phyloP scores from a whole-genome alignment of 2,888 invertebrate genomes.

The Andrena chrysosceles region DNA sequence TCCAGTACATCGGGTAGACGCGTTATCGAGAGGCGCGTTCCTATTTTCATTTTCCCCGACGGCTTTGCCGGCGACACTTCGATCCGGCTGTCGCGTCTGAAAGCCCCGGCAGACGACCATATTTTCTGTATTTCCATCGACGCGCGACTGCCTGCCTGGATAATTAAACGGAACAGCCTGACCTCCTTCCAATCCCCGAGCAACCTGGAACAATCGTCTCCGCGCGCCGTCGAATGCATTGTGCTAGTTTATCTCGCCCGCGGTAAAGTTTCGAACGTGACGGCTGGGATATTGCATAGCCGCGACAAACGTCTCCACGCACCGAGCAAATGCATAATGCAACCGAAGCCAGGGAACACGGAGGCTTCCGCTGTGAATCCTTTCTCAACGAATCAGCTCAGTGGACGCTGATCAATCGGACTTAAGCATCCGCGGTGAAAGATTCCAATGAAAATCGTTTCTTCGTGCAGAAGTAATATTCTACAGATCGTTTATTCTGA shows the following conservation, averaged over 20 bases:
- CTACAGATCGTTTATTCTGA: no score
- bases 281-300: slow-evolving; percentile 22
- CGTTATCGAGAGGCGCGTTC: slow-evolving; percentile 9
- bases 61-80: slow-evolving; percentile 31
- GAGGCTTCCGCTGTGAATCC: neutral
- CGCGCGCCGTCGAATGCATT: slow-evolving; percentile 40
- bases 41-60: slow-evolving; percentile 40
- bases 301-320: slow-evolving; percentile 24
- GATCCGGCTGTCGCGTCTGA: slow-evolving; percentile 43
- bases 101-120: slow-evolving; percentile 17
- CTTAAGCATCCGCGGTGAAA: no score
- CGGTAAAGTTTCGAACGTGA: slow-evolving; percentile 38
- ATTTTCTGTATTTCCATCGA: slow-evolving; percentile 54
- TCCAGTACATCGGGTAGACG: slow-evolving; percentile 33
- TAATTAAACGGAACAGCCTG: slow-evolving; percentile 60
- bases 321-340: slow-evolving; percentile 9
- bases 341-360: neutral
- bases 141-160: slow-evolving; percentile 35
- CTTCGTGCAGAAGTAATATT: no score
- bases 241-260: slow-evolving; percentile 45
- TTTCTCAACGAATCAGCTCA: neutral
- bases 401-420: neutral
- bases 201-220: slow-evolving; percentile 47
- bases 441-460: no score
- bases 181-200: slow-evolving; percentile 36